Evolutionary conservation across 64 coral and sea anemone species (phyloP), one percentile per base, ranked within the genome.

Genomic region (Exaiptasia diaphana): DNA sequence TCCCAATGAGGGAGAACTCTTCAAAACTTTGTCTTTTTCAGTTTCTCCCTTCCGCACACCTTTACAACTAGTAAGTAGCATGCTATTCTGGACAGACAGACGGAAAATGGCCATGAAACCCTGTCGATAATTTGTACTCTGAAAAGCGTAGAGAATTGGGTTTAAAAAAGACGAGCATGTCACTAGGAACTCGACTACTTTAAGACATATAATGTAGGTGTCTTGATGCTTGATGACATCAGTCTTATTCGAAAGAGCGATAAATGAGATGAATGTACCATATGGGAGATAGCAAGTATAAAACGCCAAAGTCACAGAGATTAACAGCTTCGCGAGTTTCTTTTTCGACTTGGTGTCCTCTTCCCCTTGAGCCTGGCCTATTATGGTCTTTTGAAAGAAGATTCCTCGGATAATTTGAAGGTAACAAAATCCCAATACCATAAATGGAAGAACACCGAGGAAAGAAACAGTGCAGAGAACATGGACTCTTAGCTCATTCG

Each of bases 111-210:
- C 70, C 23, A 64, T 53, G 18, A 89, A 89, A 29, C 86, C 86
- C 28, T 63, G 25, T 57, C 86, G 21, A 30, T 89, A 89, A 40
- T 89, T 89, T 40, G 76, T 74, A 25, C 77, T 89, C 1, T 80
- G 86, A 50, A 73, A 89, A 15, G 86, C 86, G 50, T 89, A 89
- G n/a, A 89, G 38, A 50, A 89, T 14, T 15, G 86, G 86, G 49
- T 89, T 89, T 44, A 87, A 28, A 54, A 72, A 79, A 3, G 85
- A 87, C 28, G 58, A 68, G 11, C 31, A 87, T 29, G 50, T 36
- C 12, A 87, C 46, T 5, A 87, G 58, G 44, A 87, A 79, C 49
- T 87, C 85, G n/a, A 87, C 75, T 38, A 42, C 38, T 10, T 30
- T 61, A 0, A 87, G 24, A 7, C 65, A 28, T 15, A 87, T 32